Evolutionary conservation across 2,113 vertebrate species (phyloP), one percentile per base, ranked within the genome.

Genomic region (Speoplatyrhinus poulsoni): DNA sequence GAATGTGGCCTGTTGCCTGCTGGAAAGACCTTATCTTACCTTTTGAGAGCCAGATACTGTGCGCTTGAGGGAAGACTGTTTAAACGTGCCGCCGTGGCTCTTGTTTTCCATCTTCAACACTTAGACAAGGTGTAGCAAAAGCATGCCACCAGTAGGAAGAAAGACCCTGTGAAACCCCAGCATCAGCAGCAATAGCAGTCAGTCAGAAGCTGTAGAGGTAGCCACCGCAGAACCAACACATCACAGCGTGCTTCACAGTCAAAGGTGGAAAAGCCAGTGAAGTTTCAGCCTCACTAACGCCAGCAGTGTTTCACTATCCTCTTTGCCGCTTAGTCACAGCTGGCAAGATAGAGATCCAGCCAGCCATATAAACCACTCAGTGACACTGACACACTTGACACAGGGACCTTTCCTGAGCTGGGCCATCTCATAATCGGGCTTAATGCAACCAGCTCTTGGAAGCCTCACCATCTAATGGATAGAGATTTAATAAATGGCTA

Each of bases 401-500:
- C 80, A 83, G 88, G 90, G 82, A 82, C 72, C 77, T 75, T 83
- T 90, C 90, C 90, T 90, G 90, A 87, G 87, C 85, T 66, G 78
- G 80, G 84, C 87, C 88, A 91, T 93, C 86, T 92, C 92, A 83
- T 95, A 96, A 96, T 95, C 96, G 92, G 95, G 94, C 94, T 95
- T 99, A 99, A 96, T 95, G 95, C 93, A 90, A 86, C 81, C 82
- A 67, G 91, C 92, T 93, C 92, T 90, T 93, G 90, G 90, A 92
- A 94, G 93, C 90, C 77, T 87, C 88, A 84, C 82, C 92, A 93
- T 95, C 94, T 92, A 95, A 95, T 95, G 94, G 94, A 93, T 90
- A 88, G 94, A 95, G 94, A 96, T 97, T 99, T 98, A 96, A 95
- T 95, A 98, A 97, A 99, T 98, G 94, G 94, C 91, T 93, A 99